Evolutionary conservation across 1,140 invertebrate genomes (phyloP), one percentile per base, ranked within the genome.

Genomic region (Paralvinella palmiformis): DNA sequence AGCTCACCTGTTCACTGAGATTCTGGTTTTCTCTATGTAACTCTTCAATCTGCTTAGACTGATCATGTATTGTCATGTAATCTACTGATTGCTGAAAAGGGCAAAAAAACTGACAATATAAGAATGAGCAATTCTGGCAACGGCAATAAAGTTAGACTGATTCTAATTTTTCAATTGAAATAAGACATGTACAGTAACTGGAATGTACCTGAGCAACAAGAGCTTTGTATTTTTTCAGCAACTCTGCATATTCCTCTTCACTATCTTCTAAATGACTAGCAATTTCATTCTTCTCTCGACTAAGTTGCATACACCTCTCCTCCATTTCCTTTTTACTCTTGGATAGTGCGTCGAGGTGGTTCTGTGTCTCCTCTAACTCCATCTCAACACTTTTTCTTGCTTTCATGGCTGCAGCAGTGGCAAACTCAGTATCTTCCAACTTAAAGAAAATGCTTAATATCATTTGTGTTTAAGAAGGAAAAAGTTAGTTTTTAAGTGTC

Each of bases 181-280:
- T 44, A n/a, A 15, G 13, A 13, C 37, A 13, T 41, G n/a, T n/a
- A 13, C n/a, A 13, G n/a, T 10, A n/a, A 10, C 37, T 45, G 31
- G 15, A 2, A 2, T 17, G 2, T 50, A 94, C 83, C 72, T 94
- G 90, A 71, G 89, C 87, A 0, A 96, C 91, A 17, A 88, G 85
- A 3, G 89, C 85, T 65, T 93, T 90, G 81, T 94, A 96, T 76
- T 96, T 96, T 79, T 93, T 94, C 83, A 96, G 83, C 4, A 93
- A 83, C 78, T 94, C 91, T 0, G 89, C 87, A 33, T 92, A 81
- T 78, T 95, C 92, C 73, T 95, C 92, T 76, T 96, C 92, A 56
- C 91, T 91, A 73, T 95, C 92, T 71, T 95, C 92, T 10, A 95
- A 82, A 76, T 91, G 89, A 1, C 88, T 88, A 64, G 90, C 84